A percentile compares a stretch with the other conserved stretches of the same genome.
phyloP scores from a whole-genome alignment of 2,888 invertebrate genomes.

The Rotaria socialis region DNA sequence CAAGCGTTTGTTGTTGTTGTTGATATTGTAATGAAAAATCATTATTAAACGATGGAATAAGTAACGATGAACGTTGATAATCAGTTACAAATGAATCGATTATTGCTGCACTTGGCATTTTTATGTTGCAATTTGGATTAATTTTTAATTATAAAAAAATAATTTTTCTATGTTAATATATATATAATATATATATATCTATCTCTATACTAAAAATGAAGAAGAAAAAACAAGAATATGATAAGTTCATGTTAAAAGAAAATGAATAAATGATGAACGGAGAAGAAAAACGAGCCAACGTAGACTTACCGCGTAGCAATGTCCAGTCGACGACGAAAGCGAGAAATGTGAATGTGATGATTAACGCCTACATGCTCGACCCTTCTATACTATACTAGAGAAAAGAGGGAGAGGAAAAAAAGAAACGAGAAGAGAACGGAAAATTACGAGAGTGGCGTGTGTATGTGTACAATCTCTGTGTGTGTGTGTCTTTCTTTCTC shows the following conservation, averaged over 20 bases:
- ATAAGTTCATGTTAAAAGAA: not conserved
- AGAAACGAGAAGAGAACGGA: not conserved
- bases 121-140: too few relatives aligned
- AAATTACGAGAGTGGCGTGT: slow-evolving; percentile 3
- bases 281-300: not conserved
- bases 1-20: not conserved
- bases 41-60: not conserved
- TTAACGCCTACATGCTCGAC: slow-evolving; percentile 16
- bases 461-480: not conserved
- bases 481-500: too few relatives aligned
- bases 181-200: not conserved
- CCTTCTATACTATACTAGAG: slow-evolving; percentile 2
- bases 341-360: slow-evolving; percentile 15
- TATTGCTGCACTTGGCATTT: slow-evolving; percentile 4
- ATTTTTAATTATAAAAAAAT: not conserved
- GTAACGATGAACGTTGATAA: not conserved
- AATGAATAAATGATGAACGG: not conserved
- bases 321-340: slow-evolving; percentile 9
- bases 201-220: not conserved
- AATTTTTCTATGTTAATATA: not conserved
- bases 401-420: not conserved
- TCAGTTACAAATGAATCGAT: not conserved
- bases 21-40: not conserved
- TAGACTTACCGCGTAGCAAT: slow-evolving; percentile 3
- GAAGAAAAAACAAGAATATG: not conserved